Evolutionary conservation across 1,140 invertebrate genomes (phyloP), one percentile per base, ranked within the genome.

Genomic region (Drosophila lowei): DNA sequence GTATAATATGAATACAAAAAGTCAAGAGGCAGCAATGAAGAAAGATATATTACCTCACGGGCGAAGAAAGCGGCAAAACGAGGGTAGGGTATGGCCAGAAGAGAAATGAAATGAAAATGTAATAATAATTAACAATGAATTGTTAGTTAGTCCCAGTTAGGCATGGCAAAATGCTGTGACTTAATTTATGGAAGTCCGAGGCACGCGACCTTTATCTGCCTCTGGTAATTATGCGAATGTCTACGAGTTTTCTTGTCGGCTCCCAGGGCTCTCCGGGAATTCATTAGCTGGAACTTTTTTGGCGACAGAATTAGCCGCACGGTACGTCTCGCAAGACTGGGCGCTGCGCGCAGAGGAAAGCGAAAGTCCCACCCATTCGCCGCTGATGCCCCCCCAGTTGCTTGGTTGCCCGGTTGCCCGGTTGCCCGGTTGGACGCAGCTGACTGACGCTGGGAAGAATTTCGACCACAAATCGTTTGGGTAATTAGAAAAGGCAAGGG

Each of bases 361-460:
- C 81, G 81, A 86, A 86, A 86, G 81, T 86, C 77, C 83, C 81
- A 74, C 70, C 83, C 78, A 71, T 58, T 73, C 23, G 23, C 34
- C 34, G 11, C 4, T 11, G 3, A 55, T 53, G 21, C 52, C 55
- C 18, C 38, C 44, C 25, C 47, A 58, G 55, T 48, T 13, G 34
- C 34, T 8, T 30, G 28, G 28, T 30, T 30, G 28, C 43, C 43
- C 60, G 46, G 72, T 80, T 79, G 77, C 0, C 30, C 2, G 30
- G 3, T 58, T 62, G 62, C 48, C 28, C 60, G 46, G 72, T 80
- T 79, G 77, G 84, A 88, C 83, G 64, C 86, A 89, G 80, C 65
- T 83, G 80, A 89, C 72, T 77, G 86, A 65, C 85, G 85, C 77
- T 89, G 76, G 68, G 81, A 81, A 89, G 86, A 89, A 89, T 89